Percentiles rank a stretch among this genome's conserved stretches.
Evolutionary conservation across 2,113 vertebrate genomes (phyloP).

Genomic region (Misgurnus anguillicaudatus): DNA sequence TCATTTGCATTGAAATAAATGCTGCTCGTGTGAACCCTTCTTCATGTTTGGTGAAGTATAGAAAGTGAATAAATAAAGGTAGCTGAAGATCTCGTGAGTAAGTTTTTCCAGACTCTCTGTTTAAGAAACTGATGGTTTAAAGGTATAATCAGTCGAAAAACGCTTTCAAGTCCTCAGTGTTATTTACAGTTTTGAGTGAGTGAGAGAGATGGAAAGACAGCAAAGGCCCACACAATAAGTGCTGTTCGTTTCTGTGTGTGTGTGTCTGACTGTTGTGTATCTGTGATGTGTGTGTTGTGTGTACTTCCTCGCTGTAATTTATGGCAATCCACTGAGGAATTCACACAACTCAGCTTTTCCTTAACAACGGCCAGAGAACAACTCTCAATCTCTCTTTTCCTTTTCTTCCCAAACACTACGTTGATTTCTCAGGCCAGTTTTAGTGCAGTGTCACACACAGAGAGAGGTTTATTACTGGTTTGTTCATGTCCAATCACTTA

Average conservation of each 20-base stretch:
- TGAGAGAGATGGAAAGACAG: neutral
- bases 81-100: neutral
- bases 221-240: neutral
- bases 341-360: slow-evolving; percentile 61
- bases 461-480: too few species aligned
- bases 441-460: too few species aligned
- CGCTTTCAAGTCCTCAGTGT: neutral
- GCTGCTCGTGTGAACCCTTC: too few species aligned
- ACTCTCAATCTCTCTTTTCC: slow-evolving; percentile 9
- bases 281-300: slow-evolving; percentile 31
- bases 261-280: slow-evolving; percentile 12
- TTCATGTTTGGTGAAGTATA: too few species aligned
- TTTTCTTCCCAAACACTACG: neutral
- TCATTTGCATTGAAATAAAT: too few species aligned
- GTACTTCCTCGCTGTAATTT: slow-evolving; percentile 55
- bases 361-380: slow-evolving; percentile 35
- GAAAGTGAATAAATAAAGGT: too few species aligned
- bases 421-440: too few species aligned
- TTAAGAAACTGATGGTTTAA: neutral
- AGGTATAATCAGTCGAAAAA: neutral
- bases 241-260: neutral
- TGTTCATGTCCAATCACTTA: too few species aligned
- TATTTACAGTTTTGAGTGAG: neutral
- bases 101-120: neutral
- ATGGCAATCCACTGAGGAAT: slow-evolving; percentile 70